Evolutionary conservation across 2,797 vertebrate species (phyloP).

Genomic region (Rallus crepitans): DNA sequence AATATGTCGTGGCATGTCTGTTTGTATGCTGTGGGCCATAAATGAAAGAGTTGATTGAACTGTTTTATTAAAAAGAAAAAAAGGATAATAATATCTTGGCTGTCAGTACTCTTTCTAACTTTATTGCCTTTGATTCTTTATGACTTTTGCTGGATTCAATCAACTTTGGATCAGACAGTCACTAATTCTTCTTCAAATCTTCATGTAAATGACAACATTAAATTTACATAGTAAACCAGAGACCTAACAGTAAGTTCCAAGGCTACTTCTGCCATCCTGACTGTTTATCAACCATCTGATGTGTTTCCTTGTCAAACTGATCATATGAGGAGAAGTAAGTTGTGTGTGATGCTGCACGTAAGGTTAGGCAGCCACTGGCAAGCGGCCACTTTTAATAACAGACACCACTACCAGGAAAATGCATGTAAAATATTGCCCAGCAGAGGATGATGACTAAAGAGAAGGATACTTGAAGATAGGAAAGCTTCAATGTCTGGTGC

Average conservation of each 20-base stretch:
- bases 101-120: neutral
- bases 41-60: neutral
- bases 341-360: neutral
- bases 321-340: neutral
- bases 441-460: neutral
- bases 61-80: neutral
- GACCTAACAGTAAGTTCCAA: neutral
- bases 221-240: neutral
- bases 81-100: neutral
- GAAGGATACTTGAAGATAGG: neutral
- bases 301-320: neutral
- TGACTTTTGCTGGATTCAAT: neutral
- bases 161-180: slow-evolving; percentile 25
- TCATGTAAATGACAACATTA: neutral
- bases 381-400: neutral
- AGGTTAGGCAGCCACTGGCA: neutral
- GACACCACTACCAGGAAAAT: neutral
- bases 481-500: neutral
- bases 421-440: neutral
- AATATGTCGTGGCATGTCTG: neutral
- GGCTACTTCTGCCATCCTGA: neutral
- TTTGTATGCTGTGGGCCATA: neutral
- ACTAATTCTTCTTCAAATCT: slow-evolving; percentile 22
- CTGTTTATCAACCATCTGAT: neutral
- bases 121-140: slow-evolving; percentile 32